phyloP scores from a whole-genome alignment of 2,797 vertebrate species.

The Lycodopsis pacificus region DNA sequence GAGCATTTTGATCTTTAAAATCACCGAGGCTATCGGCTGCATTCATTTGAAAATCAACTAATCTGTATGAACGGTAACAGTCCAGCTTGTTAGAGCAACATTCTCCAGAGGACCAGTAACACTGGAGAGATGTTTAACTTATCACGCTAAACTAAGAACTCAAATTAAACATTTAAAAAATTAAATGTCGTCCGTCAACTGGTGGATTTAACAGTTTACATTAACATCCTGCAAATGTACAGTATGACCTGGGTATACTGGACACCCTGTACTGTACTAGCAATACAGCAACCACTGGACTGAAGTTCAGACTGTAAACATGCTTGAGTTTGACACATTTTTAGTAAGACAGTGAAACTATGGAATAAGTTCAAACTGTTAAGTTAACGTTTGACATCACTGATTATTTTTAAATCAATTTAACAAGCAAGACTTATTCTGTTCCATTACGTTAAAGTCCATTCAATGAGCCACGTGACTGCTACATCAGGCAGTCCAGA shows the following conservation, averaged over 20 bases:
- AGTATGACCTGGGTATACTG: background rate
- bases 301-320: background rate
- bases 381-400: background rate
- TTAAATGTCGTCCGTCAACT: no score
- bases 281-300: background rate
- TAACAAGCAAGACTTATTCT: constrained; percentile 8
- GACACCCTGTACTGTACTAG: background rate
- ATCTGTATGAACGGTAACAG: no score
- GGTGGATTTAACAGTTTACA: background rate
- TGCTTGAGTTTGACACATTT: background rate
- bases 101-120: background rate
- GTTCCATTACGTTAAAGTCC: background rate
- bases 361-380: background rate
- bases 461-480: background rate
- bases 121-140: background rate
- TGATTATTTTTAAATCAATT: background rate
- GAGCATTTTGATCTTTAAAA: background rate
- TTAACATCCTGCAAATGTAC: background rate
- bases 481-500: constrained; percentile 2
- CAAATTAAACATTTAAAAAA: background rate
- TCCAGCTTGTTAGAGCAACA: background rate
- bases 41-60: background rate
- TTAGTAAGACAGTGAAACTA: background rate
- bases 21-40: background rate
- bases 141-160: no score